phyloP scores from a whole-genome alignment of 1,140 invertebrate species.

The Drosophila leontia region DNA sequence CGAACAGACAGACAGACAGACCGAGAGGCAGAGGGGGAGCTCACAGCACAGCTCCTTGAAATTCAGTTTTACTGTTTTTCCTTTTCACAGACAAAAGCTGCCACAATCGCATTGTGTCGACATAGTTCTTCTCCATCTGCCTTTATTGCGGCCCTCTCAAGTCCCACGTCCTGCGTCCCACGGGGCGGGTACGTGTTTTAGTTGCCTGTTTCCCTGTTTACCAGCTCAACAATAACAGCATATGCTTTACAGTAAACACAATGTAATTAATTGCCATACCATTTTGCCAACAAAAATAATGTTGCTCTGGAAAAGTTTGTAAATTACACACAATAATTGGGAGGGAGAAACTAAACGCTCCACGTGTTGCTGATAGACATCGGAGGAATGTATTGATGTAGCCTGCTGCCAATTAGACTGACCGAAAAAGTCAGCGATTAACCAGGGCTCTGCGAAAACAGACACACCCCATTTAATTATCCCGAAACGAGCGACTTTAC shows the following conservation, averaged over 20 bases:
- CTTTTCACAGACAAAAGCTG: constrained; percentile 6
- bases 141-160: background rate
- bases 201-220: constrained; percentile 5
- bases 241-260: constrained; percentile 18
- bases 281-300: constrained; percentile 4
- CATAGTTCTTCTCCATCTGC: constrained; percentile 2
- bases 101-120: constrained; percentile 21
- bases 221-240: constrained; percentile 12
- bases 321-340: constrained; percentile 1
- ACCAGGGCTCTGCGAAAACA: background rate
- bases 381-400: background rate
- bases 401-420: constrained; percentile 8
- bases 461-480: constrained; percentile 22
- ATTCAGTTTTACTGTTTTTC: constrained; percentile 17
- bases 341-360: background rate
- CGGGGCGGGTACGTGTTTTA: constrained; percentile 14
- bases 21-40: background rate
- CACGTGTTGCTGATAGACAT: constrained; percentile 15
- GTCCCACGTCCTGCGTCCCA: background rate
- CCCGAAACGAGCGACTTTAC: constrained; percentile 7
- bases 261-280: constrained; percentile 1
- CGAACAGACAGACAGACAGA: constrained; percentile 17
- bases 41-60: constrained; percentile 23
- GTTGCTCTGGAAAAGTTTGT: constrained; percentile 2
- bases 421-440: constrained; percentile 1